Evolutionary conservation across 2,797 vertebrate species (phyloP), one percentile per base, ranked within the genome.

Genomic region (Hippopotamyrus pictus): DNA sequence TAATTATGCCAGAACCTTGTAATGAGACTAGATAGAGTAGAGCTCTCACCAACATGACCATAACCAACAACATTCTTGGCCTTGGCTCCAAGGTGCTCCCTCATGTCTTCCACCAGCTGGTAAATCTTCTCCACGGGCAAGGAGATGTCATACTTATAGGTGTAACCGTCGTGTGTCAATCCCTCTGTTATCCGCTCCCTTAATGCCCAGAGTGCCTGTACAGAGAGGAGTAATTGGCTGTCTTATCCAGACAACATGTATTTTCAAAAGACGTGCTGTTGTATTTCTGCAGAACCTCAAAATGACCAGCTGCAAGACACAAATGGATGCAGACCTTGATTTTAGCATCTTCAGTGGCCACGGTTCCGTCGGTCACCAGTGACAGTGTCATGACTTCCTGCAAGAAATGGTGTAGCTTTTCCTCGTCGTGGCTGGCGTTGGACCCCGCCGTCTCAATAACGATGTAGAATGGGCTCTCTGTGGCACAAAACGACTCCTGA

Each of bases 391-490:
- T 95, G 1, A 94, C 96, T 33, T 94, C 93, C 22, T 97, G 97
- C 22, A 99, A 92, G 92, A 99, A 99, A 88, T 79, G 91, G 91
- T 94, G 96, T 54, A 99, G 94, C 93, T 99, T 99, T 93, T 97
- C 97, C 1, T 96, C 94, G 9, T 99, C 98, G 0, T 99, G 98
- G 5, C 79, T 90, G 0, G 93, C 89, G 59, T 94, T 95, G 5
- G 98, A 99, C 50, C 98, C 98, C 0, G 97, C 97, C 0, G 98
- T 99, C 96, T 99, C 98, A 51, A 99, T 96, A 89, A 99, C 93
- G 44, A 99, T 94, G 90, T 99, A 99, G 93, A 99, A 99, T 0
- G 97, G 96, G 85, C 96, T 97, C 53, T 95, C 98, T 99, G 94
- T 89, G 93, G 93, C 89, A 90, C 0, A 51, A 59, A 90, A 53